Conservation (phyloP, 30 jellyfish, hydroid and myxozoan species). For the Mastigias papua region DNA sequence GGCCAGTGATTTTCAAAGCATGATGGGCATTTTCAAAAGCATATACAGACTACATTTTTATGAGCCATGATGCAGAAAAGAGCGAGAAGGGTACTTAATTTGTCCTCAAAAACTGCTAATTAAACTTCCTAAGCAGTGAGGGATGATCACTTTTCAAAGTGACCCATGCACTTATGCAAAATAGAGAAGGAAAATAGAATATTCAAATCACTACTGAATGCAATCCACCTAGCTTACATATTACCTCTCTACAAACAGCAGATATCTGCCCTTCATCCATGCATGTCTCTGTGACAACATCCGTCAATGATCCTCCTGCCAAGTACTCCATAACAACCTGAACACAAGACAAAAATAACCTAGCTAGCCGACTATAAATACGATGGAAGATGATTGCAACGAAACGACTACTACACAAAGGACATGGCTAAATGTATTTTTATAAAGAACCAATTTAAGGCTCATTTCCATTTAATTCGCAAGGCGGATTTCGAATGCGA, state of each 20-base stretch:
- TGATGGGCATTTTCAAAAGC: no score
- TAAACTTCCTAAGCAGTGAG: no score
- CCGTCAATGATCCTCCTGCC: slow-evolving; percentile 99
- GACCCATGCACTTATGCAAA: background rate
- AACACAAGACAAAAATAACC: background rate
- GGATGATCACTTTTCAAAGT: no score
- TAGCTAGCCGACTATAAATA: no score
- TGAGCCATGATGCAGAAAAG: background rate
- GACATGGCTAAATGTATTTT: no score
- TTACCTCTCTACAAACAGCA: slow-evolving; percentile 97
- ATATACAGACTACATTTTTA: background rate
- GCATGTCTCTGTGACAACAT: slow-evolving; percentile 99
- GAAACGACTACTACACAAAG: background rate
- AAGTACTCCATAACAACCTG: slow-evolving; percentile 99
- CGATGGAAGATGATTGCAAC: background rate
- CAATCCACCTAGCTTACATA: background rate
- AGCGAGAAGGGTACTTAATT: background rate
- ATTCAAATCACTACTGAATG: background rate
- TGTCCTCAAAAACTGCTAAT: no score
- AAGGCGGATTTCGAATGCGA: no score
- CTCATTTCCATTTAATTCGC: no score
- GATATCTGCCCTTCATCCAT: slow-evolving; percentile 99
- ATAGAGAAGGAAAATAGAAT: background rate
- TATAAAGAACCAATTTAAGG: no score
- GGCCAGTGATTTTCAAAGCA: no score